Evolutionary conservation across 2,113 vertebrate species (phyloP).

Genomic region (Taurulus bubalis): DNA sequence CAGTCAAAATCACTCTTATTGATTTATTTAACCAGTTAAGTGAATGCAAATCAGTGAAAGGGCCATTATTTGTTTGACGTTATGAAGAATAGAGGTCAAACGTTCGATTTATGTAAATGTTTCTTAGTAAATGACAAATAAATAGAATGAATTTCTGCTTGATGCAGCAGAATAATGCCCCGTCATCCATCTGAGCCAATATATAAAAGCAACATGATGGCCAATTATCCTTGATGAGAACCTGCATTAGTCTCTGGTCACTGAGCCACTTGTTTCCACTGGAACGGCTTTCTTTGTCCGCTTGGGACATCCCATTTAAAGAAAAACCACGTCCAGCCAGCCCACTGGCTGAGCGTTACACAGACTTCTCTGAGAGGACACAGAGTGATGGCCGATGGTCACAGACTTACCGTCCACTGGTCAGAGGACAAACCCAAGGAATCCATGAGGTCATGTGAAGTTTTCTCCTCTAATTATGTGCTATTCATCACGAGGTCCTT

Average conservation of each 20-base stretch:
- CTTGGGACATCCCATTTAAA: conserved; percentile 38
- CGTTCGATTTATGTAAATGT: conserved; percentile 9
- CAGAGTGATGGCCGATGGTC: conserved; percentile 2
- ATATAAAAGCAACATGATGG: conserved; percentile 46
- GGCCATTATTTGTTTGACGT: background rate
- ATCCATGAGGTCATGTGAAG: conserved; percentile 11
- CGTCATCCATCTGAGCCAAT: conserved; percentile 33
- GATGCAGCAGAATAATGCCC: conserved; percentile 37
- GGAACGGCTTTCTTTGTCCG: conserved; percentile 37
- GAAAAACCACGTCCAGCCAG: conserved; percentile 24
- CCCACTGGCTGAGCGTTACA: conserved; percentile 5
- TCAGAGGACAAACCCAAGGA: conserved; percentile 19
- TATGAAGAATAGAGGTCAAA: background rate
- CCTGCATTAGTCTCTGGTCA: conserved; percentile 56
- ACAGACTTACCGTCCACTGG: background rate
- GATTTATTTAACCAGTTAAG: background rate
- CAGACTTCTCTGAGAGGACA: conserved; percentile 16
- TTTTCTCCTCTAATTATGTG: background rate
- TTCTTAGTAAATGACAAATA: conserved; percentile 12
- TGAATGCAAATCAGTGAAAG: background rate
- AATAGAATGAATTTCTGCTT: conserved; percentile 20
- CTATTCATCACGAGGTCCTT: background rate
- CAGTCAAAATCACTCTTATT: background rate
- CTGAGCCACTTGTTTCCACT: conserved; percentile 42
- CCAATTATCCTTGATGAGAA: conserved; percentile 52